A percentile compares a stretch with the other conserved stretches of the same genome.
phyloP scores from a whole-genome alignment of 1,140 invertebrate genomes.

The Atta colombica region DNA sequence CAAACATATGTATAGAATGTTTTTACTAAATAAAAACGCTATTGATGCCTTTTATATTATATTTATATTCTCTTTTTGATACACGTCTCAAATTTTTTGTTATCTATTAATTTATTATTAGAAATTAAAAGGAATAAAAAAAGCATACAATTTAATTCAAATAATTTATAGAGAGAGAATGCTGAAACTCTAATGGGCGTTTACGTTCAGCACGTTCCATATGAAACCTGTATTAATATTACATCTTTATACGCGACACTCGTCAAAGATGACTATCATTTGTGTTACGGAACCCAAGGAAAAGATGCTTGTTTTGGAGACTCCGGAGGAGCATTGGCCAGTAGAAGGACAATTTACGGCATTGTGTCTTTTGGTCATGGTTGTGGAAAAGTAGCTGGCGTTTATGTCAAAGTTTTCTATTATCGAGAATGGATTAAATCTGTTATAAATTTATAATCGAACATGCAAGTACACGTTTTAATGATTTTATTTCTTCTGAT shows the following conservation, averaged over 20 bases:
- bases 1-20: not conserved
- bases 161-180: slow-evolving; percentile 25
- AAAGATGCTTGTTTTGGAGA: slow-evolving; percentile 77
- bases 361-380: slow-evolving; percentile 76
- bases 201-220: slow-evolving; percentile 41
- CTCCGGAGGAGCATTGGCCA: slow-evolving; percentile 76
- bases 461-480: not conserved
- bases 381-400: slow-evolving; percentile 66
- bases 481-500: not conserved
- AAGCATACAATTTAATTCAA: not conserved
- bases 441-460: slow-evolving; percentile 52
- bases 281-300: slow-evolving; percentile 72
- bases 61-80: not conserved
- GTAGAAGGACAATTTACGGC: slow-evolving; percentile 70
- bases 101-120: not conserved
- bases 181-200: slow-evolving; percentile 53
- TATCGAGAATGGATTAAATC: slow-evolving; percentile 73
- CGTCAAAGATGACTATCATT: slow-evolving; percentile 64
- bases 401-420: slow-evolving; percentile 69
- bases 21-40: slow-evolving; percentile 5
- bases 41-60: not conserved
- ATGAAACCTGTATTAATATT: slow-evolving; percentile 54
- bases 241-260: slow-evolving; percentile 47
- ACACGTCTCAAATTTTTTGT: not conserved
- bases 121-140: not conserved